Evolutionary conservation across 2,113 vertebrate genomes (phyloP).

Genomic region (Athene cunicularia): DNA sequence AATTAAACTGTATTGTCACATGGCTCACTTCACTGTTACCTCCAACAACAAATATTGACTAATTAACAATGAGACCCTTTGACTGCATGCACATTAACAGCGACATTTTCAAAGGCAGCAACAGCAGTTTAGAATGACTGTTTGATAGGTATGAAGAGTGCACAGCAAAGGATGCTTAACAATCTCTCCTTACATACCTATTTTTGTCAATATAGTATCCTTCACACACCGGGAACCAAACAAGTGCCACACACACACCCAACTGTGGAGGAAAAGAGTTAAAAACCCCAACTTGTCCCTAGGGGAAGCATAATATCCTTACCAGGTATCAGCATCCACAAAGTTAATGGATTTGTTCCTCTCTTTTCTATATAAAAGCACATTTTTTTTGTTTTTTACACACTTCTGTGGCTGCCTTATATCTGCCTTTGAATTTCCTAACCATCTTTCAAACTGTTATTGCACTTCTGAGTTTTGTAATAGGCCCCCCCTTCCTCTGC

Average conservation of each 20-base stretch:
- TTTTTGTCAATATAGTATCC: neutral
- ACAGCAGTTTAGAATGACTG: neutral
- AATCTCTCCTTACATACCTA: neutral
- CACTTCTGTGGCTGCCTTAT: neutral
- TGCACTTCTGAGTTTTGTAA: neutral
- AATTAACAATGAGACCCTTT: neutral
- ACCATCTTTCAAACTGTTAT: neutral
- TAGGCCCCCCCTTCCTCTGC: neutral
- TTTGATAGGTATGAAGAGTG: neutral
- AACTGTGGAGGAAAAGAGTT: fast-evolving
- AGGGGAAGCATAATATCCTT: neutral
- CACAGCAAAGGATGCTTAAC: neutral
- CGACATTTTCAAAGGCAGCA: neutral
- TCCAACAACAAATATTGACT: neutral
- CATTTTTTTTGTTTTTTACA: neutral
- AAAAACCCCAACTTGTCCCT: neutral
- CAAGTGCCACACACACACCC: neutral
- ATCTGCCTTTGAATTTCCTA: neutral
- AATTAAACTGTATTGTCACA: neutral
- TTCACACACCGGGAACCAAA: neutral
- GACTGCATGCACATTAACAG: neutral
- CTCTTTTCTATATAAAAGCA: neutral
- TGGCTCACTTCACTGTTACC: neutral
- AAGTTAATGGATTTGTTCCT: neutral
- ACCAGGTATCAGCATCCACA: neutral